Percentiles rank a stretch among this genome's conserved stretches.
Evolutionary conservation across 2,113 vertebrate genomes (phyloP).

Genomic region (Chaenogobius annularis): DNA sequence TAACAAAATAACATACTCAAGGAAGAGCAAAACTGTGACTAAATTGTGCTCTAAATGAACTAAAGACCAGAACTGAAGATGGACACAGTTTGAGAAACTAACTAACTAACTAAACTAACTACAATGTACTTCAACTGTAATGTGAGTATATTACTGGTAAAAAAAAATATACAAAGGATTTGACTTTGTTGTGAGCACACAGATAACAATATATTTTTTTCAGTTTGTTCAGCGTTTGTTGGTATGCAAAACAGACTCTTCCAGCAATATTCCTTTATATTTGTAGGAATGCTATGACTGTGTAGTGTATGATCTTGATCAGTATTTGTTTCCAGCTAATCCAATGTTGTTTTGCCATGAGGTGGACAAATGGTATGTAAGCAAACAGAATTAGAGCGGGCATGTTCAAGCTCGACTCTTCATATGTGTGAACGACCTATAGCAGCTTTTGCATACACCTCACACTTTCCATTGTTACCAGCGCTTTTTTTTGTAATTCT

Average conservation of each 20-base stretch:
- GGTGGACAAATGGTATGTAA: not conserved
- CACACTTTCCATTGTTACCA: constrained; percentile 14
- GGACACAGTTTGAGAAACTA: no score
- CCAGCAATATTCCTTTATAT: not conserved
- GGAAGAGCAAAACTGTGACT: no score
- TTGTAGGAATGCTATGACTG: constrained; percentile 9
- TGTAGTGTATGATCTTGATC: constrained; percentile 21
- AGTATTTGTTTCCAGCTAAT: constrained; percentile 9
- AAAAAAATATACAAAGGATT: no score
- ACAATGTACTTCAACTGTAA: no score
- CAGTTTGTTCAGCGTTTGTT: not conserved
- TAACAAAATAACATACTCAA: no score
- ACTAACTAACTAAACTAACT: no score
- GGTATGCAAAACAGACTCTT: not conserved
- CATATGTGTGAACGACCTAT: not conserved
- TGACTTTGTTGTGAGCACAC: no score
- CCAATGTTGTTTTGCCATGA: constrained; percentile 11
- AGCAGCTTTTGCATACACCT: not conserved
- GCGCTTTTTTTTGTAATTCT: constrained; percentile 16
- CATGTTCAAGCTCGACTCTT: constrained; percentile 22
- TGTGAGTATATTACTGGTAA: no score
- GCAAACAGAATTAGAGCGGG: not conserved
- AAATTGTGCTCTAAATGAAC: no score
- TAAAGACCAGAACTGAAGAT: no score
- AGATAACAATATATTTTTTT: no score